These are phyloP conservation scores for Ennomos erosarius DNA, from an alignment of 2,888 invertebrate species.

Conservation along the genomic window DNA sequence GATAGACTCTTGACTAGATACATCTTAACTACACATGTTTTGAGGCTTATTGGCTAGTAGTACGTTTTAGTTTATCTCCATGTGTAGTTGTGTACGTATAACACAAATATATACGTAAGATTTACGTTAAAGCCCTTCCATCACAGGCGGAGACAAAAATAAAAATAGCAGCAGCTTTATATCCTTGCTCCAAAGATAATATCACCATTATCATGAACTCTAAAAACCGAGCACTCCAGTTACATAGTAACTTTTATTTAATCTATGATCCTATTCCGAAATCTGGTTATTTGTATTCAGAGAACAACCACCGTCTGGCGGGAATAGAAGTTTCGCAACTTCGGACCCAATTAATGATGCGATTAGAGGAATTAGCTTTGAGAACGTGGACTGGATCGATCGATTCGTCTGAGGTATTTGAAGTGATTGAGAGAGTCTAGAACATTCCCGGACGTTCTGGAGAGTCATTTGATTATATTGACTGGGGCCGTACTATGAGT, in stretches of 20 bases:
- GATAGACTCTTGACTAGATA: too few species aligned
- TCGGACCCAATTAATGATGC: constrained; percentile 77
- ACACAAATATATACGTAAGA: too few species aligned
- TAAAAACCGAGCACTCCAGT: constrained; percentile 4
- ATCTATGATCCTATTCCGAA: constrained; percentile 1
- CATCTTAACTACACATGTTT: too few species aligned
- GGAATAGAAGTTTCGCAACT: constrained; percentile 72
- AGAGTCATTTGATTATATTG: too few species aligned
- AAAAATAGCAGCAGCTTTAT: constrained; percentile 14
- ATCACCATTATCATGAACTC: constrained; percentile 6
- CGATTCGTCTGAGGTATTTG: constrained; percentile 8
- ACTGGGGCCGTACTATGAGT: too few species aligned
- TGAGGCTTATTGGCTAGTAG: too few species aligned
- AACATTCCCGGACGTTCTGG: not conserved
- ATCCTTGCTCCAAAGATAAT: constrained; percentile 7
- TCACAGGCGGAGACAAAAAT: not conserved
- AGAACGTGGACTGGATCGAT: constrained; percentile 55
- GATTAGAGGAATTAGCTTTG: constrained; percentile 77
- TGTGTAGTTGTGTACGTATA: too few species aligned
- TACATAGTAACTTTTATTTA: too few species aligned
- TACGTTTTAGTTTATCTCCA: too few species aligned
- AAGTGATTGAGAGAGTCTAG: constrained; percentile 5
- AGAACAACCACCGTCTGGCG: constrained; percentile 27
- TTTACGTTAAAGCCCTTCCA: not conserved
- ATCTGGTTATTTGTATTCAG: constrained; percentile 32